Base-by-base conservation (phyloP, 2,797 vertebrate species). In the Gymnodraco acuticeps region DNA sequence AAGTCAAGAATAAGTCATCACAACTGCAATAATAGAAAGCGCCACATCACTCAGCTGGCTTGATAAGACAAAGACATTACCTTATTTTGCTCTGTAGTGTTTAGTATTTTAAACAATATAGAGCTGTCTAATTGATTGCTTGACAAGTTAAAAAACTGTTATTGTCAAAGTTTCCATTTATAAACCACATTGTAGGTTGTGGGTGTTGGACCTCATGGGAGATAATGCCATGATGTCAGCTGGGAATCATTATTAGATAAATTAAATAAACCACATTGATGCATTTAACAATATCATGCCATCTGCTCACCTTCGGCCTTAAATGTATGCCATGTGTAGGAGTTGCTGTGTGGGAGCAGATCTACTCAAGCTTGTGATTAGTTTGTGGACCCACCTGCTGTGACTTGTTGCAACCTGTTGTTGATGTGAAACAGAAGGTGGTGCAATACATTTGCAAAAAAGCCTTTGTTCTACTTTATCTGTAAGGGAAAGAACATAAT, bases 1-100 rank as follows among this genome's bases (percentile, higher is more conserved):
- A 52, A 51, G 62, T 43, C 16, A 50, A 65, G 65, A 65, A 31
- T 38, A 48, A 56, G 33, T 38, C 46, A 45, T 45, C 1, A 27
- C 3, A 1, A n/a, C 1, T 50, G 50, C 31, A 16, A 3, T 43
- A 43, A 41, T 38, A 66, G 33, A 5, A 50, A 66, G 5, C 17
- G 33, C 23, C 15, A 38, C 14, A 27, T 38, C 67, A 68, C 16
- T 9, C 58, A 3, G 15, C 17, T 60, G 10, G 5, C 12, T 17
- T 53, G 3, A 65, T 60, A 53, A 27, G 19, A n/a, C 46, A 38
- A 20, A 51, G 1, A 31, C 1, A 3, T 17, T 20, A 53, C 47
- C 15, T n/a, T 42, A 53, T 10, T 47, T 23, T 27, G 3, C 23
- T 27, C 23, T 27, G 3, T 41, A 45, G 3, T 60, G 27, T 43